phyloP scores from a whole-genome alignment of 2,888 invertebrate genomes.

The Baccha elongata region DNA sequence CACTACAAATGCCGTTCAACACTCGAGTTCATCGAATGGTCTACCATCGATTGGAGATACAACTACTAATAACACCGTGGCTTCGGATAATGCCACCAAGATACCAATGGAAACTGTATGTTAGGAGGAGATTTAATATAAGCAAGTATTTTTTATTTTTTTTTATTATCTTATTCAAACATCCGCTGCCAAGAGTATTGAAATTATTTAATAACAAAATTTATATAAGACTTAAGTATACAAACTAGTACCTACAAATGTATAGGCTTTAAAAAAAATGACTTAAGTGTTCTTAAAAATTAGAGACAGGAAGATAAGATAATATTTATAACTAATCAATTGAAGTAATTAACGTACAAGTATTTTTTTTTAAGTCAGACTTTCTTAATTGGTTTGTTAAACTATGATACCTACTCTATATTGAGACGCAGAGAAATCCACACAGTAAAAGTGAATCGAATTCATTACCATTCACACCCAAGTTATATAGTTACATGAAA shows the following conservation, averaged over 20 bases:
- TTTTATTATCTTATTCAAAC: constrained; percentile 7
- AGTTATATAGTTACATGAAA: not conserved
- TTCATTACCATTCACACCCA: not conserved
- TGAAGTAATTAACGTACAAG: no score
- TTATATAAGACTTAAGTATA: constrained; percentile 63
- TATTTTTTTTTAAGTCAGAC: not conserved
- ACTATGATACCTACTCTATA: constrained; percentile 10
- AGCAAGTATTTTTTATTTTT: constrained; percentile 54
- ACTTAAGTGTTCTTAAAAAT: constrained; percentile 61
- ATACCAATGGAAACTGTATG: constrained; percentile 86
- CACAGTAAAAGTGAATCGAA: not conserved
- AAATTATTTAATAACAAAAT: constrained; percentile 47
- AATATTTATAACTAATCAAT: not conserved
- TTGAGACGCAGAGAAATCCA: constrained; percentile 12
- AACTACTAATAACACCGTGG: constrained; percentile 65
- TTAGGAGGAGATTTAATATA: constrained; percentile 78
- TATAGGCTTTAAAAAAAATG: constrained; percentile 39
- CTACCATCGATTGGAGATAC: constrained; percentile 87
- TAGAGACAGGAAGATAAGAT: not conserved
- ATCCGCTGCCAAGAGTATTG: constrained; percentile 64
- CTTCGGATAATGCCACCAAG: constrained; percentile 78
- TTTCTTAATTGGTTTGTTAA: constrained; percentile 11
- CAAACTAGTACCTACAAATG: no score
- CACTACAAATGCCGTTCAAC: constrained; percentile 86
- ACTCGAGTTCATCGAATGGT: constrained; percentile 90